Evolutionary conservation across 2,797 vertebrate species (phyloP).

Genomic region (Takifugu rubripes): DNA sequence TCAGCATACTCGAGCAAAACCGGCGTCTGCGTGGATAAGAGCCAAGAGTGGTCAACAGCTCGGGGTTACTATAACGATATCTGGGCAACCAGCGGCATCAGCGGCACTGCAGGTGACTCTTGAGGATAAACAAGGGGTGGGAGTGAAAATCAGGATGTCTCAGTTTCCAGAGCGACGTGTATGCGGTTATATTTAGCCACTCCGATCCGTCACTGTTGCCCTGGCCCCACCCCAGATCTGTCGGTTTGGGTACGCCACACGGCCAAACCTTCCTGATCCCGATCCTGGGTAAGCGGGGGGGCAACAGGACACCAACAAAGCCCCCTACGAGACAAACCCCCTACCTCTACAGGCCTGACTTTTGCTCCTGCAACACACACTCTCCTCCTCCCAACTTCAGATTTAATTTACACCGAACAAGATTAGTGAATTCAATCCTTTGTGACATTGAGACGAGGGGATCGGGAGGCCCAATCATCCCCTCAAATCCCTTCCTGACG

Average conservation of each 20-base stretch:
- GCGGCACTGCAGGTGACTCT: slow-evolving; percentile 26
- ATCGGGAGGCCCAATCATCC: slow-evolving; percentile 64
- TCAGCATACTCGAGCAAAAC: slow-evolving; percentile 25
- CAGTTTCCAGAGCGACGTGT: not conserved
- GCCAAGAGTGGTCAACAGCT: slow-evolving; percentile 22
- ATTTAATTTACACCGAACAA: slow-evolving; percentile 66
- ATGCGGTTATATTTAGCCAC: not conserved
- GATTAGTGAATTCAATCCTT: slow-evolving; percentile 75
- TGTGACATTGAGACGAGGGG: slow-evolving; percentile 67
- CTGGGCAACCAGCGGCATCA: slow-evolving; percentile 45
- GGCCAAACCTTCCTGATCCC: no score
- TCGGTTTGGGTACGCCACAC: not conserved
- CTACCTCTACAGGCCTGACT: not conserved
- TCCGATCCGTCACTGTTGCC: no score
- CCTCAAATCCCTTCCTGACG: slow-evolving; percentile 55
- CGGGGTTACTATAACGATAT: slow-evolving; percentile 52
- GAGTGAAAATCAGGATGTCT: no score
- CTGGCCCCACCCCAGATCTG: not conserved
- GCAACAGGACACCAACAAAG: slow-evolving; percentile 4
- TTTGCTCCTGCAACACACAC: slow-evolving; percentile 4
- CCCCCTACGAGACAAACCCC: not conserved
- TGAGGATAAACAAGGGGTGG: slow-evolving; percentile 1
- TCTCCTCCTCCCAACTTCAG: slow-evolving; percentile 39
- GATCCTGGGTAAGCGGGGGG: no score
- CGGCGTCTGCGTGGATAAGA: slow-evolving; percentile 24